Conservation (phyloP, 1,140 invertebrate species). For the Platyura marginata region DNA sequence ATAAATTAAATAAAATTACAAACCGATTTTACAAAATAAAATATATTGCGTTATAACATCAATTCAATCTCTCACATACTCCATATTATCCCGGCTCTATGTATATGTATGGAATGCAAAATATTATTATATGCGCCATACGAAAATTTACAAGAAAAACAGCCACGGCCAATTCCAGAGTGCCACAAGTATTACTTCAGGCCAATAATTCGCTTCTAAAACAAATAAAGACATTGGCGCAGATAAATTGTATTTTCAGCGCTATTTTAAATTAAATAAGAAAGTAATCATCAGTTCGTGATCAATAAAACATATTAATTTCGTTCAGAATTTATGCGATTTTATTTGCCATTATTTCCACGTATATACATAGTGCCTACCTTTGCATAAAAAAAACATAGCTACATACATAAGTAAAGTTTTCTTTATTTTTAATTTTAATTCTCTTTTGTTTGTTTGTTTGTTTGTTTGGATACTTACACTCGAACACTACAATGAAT, state of each 20-base stretch:
- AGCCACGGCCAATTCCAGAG: too few relatives aligned
- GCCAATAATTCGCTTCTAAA: background rate
- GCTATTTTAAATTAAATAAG: conserved; percentile 2
- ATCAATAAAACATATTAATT: conserved; percentile 3
- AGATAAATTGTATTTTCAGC: background rate
- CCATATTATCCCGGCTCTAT: background rate
- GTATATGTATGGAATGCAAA: background rate
- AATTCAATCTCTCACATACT: background rate
- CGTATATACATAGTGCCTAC: too few relatives aligned
- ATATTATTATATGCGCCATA: background rate
- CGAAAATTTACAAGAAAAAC: background rate
- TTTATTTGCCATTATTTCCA: too few relatives aligned
- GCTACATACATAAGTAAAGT: too few relatives aligned
- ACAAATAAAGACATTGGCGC: background rate
- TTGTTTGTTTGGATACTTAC: too few relatives aligned
- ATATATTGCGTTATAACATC: background rate
- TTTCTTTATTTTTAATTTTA: too few relatives aligned
- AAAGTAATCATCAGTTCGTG: conserved; percentile 1
- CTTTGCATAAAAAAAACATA: too few relatives aligned
- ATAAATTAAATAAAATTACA: background rate
- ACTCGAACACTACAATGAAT: too few relatives aligned
- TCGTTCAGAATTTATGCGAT: background rate
- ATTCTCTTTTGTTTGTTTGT: too few relatives aligned
- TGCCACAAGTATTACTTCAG: background rate
- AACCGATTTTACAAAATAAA: background rate